Base-by-base conservation (phyloP, 2,797 vertebrate genomes). In the Phyllotis vaccarum region DNA sequence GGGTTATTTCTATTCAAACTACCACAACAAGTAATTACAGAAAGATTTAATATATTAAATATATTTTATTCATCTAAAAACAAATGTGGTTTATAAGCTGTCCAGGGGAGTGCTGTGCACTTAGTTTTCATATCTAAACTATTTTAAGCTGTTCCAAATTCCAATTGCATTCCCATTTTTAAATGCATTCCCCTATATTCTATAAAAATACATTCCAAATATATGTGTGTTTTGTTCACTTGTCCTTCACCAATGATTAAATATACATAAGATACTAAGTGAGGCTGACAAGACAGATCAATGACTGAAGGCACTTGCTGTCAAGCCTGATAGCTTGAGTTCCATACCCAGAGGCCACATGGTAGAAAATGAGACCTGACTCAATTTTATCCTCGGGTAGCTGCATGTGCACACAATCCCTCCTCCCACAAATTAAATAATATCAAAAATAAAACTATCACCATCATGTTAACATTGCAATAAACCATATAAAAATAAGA, bases 111-210 rank as follows among this genome's bases (percentile, higher is more conserved):
- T 17, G 75, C 58, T 81, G 24, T 58, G 19, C 6, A 43, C 34
- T 37, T 40, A 81, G 40, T 52, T 94, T 94, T 78, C 43, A 75
- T 58, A 56, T 90, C 52, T 64, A n/a, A 40, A 91, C 46, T 86
- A 29, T 37, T 94, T n/a, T 95, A 37, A 70, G 2, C 31, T 52
- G 7, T 40, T 95, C 5, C 66, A 40, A 95, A 97, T 92, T 85
- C 81, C 37, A 58, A 81, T 94, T 92, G 31, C 80, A 74, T 93
- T 94, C 93, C 27, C 79, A 75, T 93, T 95, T 27, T 60, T 72
- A 29, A 7, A 81, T 34, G 87, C 12, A 92, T 14, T 43, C 52
- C 76, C 1, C 68, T 9, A 12, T 19, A 49, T 31, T n/a, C 12
- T 70, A 68, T 64, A n/a, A 34, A 49, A 62, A 56, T 54, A 76